Conservation (phyloP, 1,140 invertebrate genomes). For the Drosophila arizonae region DNA sequence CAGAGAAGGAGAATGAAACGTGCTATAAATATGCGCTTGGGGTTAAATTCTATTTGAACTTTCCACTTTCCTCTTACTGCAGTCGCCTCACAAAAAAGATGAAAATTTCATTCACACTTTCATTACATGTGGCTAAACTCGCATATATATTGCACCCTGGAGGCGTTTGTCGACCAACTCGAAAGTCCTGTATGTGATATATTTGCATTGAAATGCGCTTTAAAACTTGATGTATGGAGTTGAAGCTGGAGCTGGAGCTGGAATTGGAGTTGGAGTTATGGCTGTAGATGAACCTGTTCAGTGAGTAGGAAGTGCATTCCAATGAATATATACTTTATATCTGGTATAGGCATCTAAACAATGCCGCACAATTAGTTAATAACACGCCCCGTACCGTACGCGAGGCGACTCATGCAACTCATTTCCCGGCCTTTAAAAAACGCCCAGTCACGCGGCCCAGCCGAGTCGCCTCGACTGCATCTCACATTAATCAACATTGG, state of each 20-base stretch:
- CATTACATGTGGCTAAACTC: conserved; percentile 53
- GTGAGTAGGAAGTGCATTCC: conserved; percentile 36
- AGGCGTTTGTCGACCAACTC: conserved; percentile 58
- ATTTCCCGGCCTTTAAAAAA: conserved; percentile 57
- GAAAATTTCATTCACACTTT: conserved; percentile 71
- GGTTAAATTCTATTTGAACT: conserved; percentile 77
- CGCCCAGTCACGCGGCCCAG: conserved; percentile 69
- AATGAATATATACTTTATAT: conserved; percentile 30
- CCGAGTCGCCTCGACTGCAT: neutral
- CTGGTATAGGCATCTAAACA: conserved; percentile 49
- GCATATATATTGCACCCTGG: conserved; percentile 69
- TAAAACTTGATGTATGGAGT: conserved; percentile 19
- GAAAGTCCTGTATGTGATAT: conserved; percentile 29
- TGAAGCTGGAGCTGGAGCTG: neutral
- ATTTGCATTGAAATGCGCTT: conserved; percentile 41
- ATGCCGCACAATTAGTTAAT: conserved; percentile 70
- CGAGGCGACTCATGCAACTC: conserved; percentile 54
- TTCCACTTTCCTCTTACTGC: conserved; percentile 52
- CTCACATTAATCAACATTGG: conserved; percentile 73
- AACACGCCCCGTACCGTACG: conserved; percentile 32
- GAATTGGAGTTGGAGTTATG: neutral
- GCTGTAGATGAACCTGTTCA: neutral
- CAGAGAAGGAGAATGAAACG: conserved; percentile 14
- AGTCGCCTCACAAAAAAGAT: conserved; percentile 34
- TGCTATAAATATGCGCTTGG: conserved; percentile 74